Evolutionary conservation across 2,888 invertebrate species (phyloP), one percentile per base, ranked within the genome.

Genomic region (Andrena marginata): DNA sequence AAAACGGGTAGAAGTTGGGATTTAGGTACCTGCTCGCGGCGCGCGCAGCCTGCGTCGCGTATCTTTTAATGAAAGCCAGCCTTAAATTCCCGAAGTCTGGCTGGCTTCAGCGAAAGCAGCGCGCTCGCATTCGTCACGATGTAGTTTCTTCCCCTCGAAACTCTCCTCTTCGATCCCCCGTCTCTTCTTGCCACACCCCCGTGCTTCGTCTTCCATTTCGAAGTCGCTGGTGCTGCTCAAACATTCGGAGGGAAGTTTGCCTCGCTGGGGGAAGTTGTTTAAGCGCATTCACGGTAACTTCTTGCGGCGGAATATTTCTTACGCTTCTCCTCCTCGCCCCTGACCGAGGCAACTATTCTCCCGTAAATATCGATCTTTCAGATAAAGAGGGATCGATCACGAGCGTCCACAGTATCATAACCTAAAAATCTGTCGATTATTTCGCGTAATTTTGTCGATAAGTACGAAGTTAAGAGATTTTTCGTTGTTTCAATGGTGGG

Each of bases 51-150:
- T n/a, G 26, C 31, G 56, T 33, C 10, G 56, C 56, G 33, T 71
- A 60, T 60, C 65, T 65, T 71, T 71, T 77, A 77, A 77, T 71
- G 60, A 65, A 71, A 60, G 29, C 20, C 65, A 26, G 67, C 29
- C 31, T 67, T 72, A 72, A 77, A 72, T 67, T 67, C 62, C 60
- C 67, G 48, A 65, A 72, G 51, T 26, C n/a, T 48, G 16, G n/a
- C 20, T 56, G 49, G 42, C 63, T 56, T 63, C 49, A 69, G 49
- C 49, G 67, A 76, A 51, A 35, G 48, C 13, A 29, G 16, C 42
- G 20, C 49, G 7, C 56, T 49, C 59, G 54, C 26, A 60, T 67
- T 77, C 65, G 77, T 72, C 65, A 29, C 54, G 51, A 60, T 35
- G 60, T 29, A 67, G 72, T 72, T 77, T 67, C 59, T 59, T 65